Evolutionary conservation across 2,888 invertebrate genomes (phyloP).

Genomic region (Temnothorax ravouxi): DNA sequence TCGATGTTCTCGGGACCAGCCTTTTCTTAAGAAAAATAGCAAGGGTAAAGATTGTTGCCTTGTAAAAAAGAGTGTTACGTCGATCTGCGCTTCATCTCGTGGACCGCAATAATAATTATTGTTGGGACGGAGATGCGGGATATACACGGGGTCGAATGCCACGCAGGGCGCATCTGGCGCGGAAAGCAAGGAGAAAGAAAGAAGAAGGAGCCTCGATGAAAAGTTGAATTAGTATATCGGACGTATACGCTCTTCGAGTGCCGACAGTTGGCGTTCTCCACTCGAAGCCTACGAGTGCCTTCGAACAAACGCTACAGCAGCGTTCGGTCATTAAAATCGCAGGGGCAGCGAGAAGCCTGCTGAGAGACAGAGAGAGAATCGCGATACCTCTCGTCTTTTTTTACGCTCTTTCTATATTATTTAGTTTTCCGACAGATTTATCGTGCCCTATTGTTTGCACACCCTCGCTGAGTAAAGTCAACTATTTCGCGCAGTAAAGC

Average conservation of each 20-base stretch:
- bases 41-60: background rate
- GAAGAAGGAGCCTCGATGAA: slow-evolving; percentile 58
- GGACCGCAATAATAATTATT: slow-evolving; percentile 60
- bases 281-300: slow-evolving; percentile 79
- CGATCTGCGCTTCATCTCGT: slow-evolving; percentile 11
- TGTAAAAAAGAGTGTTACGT: background rate
- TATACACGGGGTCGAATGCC: background rate
- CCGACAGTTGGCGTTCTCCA: slow-evolving; percentile 86
- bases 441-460: background rate
- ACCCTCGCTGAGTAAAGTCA: background rate
- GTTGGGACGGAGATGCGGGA: slow-evolving; percentile 49
- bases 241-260: slow-evolving; percentile 77
- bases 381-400: background rate
- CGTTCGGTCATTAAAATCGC: slow-evolving; percentile 67
- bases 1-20: too few relatives aligned
- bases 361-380: background rate
- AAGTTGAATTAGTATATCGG: slow-evolving; percentile 67
- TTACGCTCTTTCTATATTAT: background rate
- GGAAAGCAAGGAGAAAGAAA: slow-evolving; percentile 21
- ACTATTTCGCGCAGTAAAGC: background rate
- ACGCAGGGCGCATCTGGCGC: slow-evolving; percentile 65
- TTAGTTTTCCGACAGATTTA: slow-evolving; percentile 18
- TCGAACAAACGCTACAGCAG: slow-evolving; percentile 79
- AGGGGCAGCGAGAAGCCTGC: slow-evolving; percentile 66
- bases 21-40: too few relatives aligned